Evolutionary conservation across 2,113 vertebrate species (phyloP), one percentile per base, ranked within the genome.

Genomic region (Pachycephala philippinensis): DNA sequence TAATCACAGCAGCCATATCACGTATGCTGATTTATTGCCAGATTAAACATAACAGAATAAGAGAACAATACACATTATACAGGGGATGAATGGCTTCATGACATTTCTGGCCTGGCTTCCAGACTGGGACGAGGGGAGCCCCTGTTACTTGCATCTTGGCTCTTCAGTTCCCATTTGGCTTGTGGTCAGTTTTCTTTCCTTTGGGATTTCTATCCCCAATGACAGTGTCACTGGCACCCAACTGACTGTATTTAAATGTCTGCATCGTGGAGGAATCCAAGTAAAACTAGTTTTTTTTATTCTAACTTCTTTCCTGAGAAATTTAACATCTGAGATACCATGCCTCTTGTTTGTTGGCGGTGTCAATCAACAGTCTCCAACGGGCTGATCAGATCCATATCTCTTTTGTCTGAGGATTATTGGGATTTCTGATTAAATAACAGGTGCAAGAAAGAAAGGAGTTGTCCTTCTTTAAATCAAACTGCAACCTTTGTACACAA

Each of bases 271-370:
- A 52, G 26, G 69, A 81, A 90, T 74, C 52, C 68, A 70, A 95
- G 64, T 33, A 90, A 87, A 93, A 88, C 45, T 54, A 5, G 0
- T 54, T 87, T 81, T 86, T 60, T 95, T 97, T 92, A 81, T 78
- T 86, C 39, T 66, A 59, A 80, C 20, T 66, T 81, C 52, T 90
- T 88, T 84, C 80, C 94, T 84, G 42, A 93, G 50, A 95, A 86
- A 63, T 71, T 65, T 26, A 70, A 31, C 56, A 78, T 69, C 57
- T 64, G 87, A 72, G 45, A 60, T 49, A 63, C 39, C 54, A 72
- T 1, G 0, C 50, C 71, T 74, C 71, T 47, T 2, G 0, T 86
- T 84, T 66, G 27, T 18, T 90, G 64, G 27, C 15, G 26, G 27
- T 28, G 47, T 77, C 92, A 74, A 37, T 74, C 50, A 77, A 26